Evolutionary conservation across 2,888 invertebrate species (phyloP).

Genomic region (Leptinotarsa rubiginosa): DNA sequence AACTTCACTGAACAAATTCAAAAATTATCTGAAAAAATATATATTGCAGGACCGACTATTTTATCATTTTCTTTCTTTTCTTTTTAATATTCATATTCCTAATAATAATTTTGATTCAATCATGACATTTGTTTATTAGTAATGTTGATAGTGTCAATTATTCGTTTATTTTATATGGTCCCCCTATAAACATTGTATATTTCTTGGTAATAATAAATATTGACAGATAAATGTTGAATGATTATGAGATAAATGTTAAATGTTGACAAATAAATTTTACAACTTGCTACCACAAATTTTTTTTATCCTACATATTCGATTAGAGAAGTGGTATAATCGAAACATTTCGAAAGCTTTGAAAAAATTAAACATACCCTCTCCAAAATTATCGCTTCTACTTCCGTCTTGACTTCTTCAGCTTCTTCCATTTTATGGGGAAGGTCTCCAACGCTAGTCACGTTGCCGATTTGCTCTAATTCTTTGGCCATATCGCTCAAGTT

Average conservation of each 20-base stretch:
- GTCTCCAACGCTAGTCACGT: constrained; percentile 86
- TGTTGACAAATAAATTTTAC: not conserved
- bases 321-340: too few species aligned
- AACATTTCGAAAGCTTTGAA: too few species aligned
- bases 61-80: too few species aligned
- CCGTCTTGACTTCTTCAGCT: constrained; percentile 87
- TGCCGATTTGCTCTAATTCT: constrained; percentile 86
- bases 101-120: not conserved
- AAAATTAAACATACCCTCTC: constrained; percentile 76
- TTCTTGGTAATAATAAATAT: not conserved
- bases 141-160: too few species aligned
- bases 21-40: too few species aligned
- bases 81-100: not conserved
- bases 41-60: too few species aligned
- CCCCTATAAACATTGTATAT: not conserved
- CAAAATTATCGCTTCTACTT: constrained; percentile 85
- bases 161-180: not conserved
- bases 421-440: constrained; percentile 86
- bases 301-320: too few species aligned
- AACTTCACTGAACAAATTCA: too few species aligned
- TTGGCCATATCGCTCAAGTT: constrained; percentile 92
- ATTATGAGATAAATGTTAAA: too few species aligned
- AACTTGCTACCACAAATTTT: too few species aligned
- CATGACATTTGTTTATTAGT: not conserved
- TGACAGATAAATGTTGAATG: not conserved